Base-by-base conservation (phyloP, 2,113 vertebrate genomes). In the Empidonax traillii region DNA sequence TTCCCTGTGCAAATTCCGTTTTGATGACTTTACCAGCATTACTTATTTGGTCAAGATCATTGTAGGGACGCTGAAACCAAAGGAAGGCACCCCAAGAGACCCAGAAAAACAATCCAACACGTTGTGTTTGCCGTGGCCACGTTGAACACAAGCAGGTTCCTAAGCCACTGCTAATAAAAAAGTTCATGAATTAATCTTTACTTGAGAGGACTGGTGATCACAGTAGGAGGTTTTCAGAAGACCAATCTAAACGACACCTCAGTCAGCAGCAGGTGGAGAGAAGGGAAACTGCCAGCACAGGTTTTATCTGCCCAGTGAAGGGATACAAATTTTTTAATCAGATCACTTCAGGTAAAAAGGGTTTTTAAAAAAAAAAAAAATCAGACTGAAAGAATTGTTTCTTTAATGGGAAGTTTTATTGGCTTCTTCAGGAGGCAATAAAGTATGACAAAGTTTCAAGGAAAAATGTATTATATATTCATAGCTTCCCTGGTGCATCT, bases 31-130 rank as follows among this genome's bases (percentile, higher is more conserved):
- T 8, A 49, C 3, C n/a, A 61, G 27, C 5, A 14, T n/a, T 68
- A 68, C 9, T 12, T 31, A 76, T 41, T 76, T 0, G 0, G 2
- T 18, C 37, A 49, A 68, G 12, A 43, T 59, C 8, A 5, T 31
- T 30, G 22, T 41, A 66, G 25, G 5, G 24, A 56, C 4, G 2
- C 11, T 47, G 35, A 84, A 87, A 75, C 8, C 8, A 59, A 68
- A 87, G 47, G 25, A n/a, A 72, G 11, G 9, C 19, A 35, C 14
- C 39, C 28, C 69, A 52, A 65, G n/a, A 79, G 22, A 46, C 13
- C 24, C n/a, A 86, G 5, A 30, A 55, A 80, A 80, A 31, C 20
- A 37, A 61, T 10, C 52, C 13, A 11, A 49, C 8, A 8, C 0
- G 1, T 20, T 28, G 12, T 1, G 7, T 22, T 63, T 43, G 31